Percentiles rank a stretch among this genome's conserved stretches.
phyloP scores from a whole-genome alignment of 2,888 invertebrate species.

The Sarcophaga caerulescens region DNA sequence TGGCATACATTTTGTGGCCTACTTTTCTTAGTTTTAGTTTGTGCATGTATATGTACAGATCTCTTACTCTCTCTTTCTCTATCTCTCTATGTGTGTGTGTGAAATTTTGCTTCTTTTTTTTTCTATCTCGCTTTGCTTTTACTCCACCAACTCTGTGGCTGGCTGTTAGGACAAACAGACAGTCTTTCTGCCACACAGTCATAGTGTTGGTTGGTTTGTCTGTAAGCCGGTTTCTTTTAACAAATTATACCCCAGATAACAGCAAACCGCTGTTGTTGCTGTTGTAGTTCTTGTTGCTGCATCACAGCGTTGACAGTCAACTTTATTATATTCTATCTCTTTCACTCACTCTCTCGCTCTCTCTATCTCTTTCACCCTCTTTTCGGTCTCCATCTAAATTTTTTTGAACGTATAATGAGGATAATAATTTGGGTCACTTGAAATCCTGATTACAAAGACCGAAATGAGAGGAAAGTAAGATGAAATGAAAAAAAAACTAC shows the following conservation, averaged over 20 bases:
- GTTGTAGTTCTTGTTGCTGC: not conserved
- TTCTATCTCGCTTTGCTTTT: not conserved
- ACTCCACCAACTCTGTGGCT: not conserved
- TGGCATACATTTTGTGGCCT: constrained; percentile 68
- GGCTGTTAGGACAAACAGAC: no score
- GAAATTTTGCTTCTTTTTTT: not conserved
- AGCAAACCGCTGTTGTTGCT: not conserved
- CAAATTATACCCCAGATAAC: not conserved
- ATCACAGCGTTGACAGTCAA: not conserved
- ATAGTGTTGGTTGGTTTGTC: not conserved
- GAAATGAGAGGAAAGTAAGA: not conserved
- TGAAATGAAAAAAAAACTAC: not conserved
- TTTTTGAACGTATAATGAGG: no score
- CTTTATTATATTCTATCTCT: not conserved
- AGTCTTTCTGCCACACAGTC: not conserved
- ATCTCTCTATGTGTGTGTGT: not conserved
- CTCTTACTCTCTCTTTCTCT: constrained; percentile 11
- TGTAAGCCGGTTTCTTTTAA: not conserved
- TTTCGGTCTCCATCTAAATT: not conserved
- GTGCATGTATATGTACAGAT: constrained; percentile 49
- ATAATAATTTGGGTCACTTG: constrained; percentile 46
- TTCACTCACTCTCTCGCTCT: not conserved
- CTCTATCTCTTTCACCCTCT: no score
- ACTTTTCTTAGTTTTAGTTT: constrained; percentile 55
- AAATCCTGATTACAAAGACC: constrained; percentile 34